These are phyloP conservation scores for Elymnias hypermnestra DNA, from an alignment of 1,140 invertebrate genomes.

Conservation along the genomic window DNA sequence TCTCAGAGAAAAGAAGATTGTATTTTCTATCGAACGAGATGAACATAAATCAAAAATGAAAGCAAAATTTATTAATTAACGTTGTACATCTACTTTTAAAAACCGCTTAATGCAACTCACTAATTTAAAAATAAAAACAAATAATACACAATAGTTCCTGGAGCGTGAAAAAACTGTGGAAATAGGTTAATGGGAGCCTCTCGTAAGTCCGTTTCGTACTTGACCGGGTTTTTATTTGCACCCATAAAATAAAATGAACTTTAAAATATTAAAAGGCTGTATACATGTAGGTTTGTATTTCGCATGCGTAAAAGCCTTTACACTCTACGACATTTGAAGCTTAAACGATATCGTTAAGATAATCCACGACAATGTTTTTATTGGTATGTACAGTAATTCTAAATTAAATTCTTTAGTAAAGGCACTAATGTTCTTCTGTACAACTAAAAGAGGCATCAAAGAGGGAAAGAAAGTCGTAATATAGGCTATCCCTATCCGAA, in stretches of 20 bases:
- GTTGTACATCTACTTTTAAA: too few relatives aligned
- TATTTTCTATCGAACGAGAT: too few relatives aligned
- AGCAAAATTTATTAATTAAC: too few relatives aligned
- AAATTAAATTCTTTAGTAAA: too few relatives aligned
- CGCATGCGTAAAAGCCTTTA: background rate
- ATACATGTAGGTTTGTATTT: conserved; percentile 1
- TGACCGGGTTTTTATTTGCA: conserved; percentile 40
- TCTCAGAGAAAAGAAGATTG: too few relatives aligned
- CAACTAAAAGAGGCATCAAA: too few relatives aligned
- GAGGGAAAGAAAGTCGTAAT: too few relatives aligned
- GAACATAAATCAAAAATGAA: background rate
- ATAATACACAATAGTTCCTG: conserved; percentile 1
- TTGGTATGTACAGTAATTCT: too few relatives aligned
- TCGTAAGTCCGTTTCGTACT: conserved; percentile 30
- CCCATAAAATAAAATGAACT: conserved; percentile 56
- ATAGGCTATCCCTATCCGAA: too few relatives aligned
- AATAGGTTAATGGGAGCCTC: conserved; percentile 15
- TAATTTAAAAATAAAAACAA: conserved; percentile 2
- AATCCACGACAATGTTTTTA: too few relatives aligned
- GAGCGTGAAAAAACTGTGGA: conserved; percentile 1
- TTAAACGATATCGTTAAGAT: background rate
- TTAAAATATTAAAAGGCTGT: conserved; percentile 41
- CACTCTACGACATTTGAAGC: background rate
- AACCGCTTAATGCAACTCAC: too few relatives aligned
- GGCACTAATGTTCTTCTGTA: too few relatives aligned